Evolutionary conservation across 2,113 vertebrate species (phyloP).

Genomic region (Colossoma macropomum): DNA sequence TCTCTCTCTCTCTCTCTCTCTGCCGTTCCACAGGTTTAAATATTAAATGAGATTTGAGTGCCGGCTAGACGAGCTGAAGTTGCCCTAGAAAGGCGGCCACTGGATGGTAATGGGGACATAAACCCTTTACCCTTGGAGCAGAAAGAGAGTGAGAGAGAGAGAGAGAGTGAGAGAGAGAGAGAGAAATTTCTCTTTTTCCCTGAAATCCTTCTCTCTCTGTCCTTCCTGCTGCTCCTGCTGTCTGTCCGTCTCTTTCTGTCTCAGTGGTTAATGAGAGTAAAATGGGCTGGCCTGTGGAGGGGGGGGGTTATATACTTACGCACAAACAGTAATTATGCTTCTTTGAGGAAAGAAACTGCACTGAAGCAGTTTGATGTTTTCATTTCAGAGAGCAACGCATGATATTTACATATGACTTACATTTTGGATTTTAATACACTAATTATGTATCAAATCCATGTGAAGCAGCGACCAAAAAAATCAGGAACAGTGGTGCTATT

Average conservation of each 20-base stretch:
- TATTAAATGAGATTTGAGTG: slow-evolving; percentile 79
- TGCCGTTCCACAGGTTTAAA: slow-evolving; percentile 58
- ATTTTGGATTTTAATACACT: no score
- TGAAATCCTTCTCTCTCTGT: slow-evolving; percentile 41
- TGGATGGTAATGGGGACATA: slow-evolving; percentile 68
- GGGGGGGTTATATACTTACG: background rate
- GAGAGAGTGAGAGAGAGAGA: slow-evolving; percentile 13
- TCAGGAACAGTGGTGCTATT: no score
- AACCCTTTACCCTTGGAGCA: slow-evolving; percentile 63
- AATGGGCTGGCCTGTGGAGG: slow-evolving; percentile 45
- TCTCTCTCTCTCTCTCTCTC: slow-evolving; percentile 10
- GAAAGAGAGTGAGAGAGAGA: slow-evolving; percentile 5
- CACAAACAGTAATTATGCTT: no score
- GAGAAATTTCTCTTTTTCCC: background rate
- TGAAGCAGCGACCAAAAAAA: no score
- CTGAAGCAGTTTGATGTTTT: no score
- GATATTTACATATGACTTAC: no score
- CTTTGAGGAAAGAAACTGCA: no score
- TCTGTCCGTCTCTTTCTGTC: slow-evolving; percentile 8
- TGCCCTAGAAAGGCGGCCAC: slow-evolving; percentile 65
- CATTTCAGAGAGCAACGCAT: no score
- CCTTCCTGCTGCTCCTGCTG: background rate
- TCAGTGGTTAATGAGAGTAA: slow-evolving; percentile 51
- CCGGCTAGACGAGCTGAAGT: slow-evolving; percentile 45
- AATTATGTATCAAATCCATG: no score